Evolutionary conservation across 2,113 vertebrate genomes (phyloP).

Genomic region (Pithys albifrons): DNA sequence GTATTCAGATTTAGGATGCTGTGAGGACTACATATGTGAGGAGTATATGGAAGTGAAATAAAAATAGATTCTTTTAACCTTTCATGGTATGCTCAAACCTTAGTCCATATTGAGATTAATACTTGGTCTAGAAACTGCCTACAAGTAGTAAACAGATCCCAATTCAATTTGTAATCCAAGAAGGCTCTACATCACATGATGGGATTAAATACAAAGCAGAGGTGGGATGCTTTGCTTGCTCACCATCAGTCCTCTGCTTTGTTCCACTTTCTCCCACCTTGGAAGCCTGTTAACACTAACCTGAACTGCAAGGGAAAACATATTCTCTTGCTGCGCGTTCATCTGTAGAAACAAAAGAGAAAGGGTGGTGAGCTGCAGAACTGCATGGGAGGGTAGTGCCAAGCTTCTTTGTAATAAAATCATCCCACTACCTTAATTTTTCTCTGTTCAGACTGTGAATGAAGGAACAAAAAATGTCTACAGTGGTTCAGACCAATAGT

Average conservation of each 20-base stretch:
- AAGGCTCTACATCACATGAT: not conserved
- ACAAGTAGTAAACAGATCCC: not conserved
- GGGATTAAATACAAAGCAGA: not conserved
- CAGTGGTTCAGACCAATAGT: not conserved
- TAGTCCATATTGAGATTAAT: not conserved
- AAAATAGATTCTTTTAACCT: not conserved
- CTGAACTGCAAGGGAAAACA: conserved; percentile 31
- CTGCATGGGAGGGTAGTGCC: not conserved
- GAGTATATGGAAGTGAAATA: not conserved
- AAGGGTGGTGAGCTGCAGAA: not conserved
- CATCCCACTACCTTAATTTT: not conserved
- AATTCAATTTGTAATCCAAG: not conserved
- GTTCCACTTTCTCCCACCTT: not conserved
- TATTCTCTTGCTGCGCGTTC: not conserved
- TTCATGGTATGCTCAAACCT: not conserved
- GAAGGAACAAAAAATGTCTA: not conserved
- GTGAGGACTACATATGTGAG: not conserved
- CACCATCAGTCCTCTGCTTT: not conserved
- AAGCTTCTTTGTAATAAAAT: not conserved
- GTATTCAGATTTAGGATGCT: not conserved
- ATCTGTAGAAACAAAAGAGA: conserved; percentile 22
- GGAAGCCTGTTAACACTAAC: not conserved
- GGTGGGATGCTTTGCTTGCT: not conserved
- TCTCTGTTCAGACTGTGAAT: not conserved
- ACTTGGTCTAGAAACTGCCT: not conserved